Conservation (phyloP, 2,888 invertebrate species). For the Zygothrica quintamaculata region DNA sequence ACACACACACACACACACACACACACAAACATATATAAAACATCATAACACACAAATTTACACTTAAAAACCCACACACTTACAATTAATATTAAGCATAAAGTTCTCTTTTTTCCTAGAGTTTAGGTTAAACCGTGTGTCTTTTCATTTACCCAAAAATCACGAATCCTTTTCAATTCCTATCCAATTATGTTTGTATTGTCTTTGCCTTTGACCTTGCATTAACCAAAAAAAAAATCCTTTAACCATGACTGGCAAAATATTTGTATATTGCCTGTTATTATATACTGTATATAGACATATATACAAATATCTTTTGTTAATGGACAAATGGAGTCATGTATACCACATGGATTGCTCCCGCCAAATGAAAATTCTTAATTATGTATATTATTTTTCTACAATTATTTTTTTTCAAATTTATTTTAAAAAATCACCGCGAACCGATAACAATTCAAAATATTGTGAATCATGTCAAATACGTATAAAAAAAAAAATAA, state of each 20-base stretch:
- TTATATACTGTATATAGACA: slow-evolving; percentile 23
- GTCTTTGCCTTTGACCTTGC: slow-evolving; percentile 46
- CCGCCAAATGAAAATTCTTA: slow-evolving; percentile 34
- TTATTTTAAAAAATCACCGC: slow-evolving; percentile 40
- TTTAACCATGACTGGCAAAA: slow-evolving; percentile 40
- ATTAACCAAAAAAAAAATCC: slow-evolving; percentile 30
- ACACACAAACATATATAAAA: slow-evolving; percentile 31
- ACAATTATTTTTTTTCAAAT: slow-evolving; percentile 36
- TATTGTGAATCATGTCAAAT: slow-evolving; percentile 58
- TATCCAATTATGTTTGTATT: slow-evolving; percentile 43
- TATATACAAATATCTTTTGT: slow-evolving; percentile 51
- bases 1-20: slow-evolving; percentile 47
- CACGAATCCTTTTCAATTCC: slow-evolving; percentile 12
- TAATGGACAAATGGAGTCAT: slow-evolving; percentile 60
- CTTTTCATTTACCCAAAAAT: slow-evolving; percentile 44
- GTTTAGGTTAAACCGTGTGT: slow-evolving; percentile 63
- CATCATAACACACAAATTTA: slow-evolving; percentile 40
- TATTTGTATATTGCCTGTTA: slow-evolving; percentile 50
- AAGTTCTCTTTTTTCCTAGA: slow-evolving; percentile 68
- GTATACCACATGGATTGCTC: slow-evolving; percentile 38
- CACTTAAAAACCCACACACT: slow-evolving; percentile 32
- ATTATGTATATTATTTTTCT: slow-evolving; percentile 53
- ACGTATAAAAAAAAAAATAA: slow-evolving; percentile 56
- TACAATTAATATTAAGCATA: slow-evolving; percentile 64
- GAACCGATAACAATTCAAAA: slow-evolving; percentile 41